Conservation (phyloP, 2,113 vertebrate genomes). For the Leptosomus discolor region DNA sequence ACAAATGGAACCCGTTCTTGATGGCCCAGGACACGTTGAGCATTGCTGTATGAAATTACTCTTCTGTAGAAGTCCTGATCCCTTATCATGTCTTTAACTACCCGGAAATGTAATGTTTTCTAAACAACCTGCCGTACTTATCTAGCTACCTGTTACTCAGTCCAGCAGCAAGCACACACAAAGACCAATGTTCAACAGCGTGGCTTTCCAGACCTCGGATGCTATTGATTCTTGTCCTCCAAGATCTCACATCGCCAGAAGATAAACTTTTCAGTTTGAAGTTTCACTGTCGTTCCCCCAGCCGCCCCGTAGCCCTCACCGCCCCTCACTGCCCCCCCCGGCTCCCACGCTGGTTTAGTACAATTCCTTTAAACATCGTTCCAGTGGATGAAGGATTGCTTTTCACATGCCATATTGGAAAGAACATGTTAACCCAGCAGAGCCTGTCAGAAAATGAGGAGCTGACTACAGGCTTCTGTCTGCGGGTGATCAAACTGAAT, state of each 20-base stretch:
- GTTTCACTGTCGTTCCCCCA: background rate
- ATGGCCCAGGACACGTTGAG: background rate
- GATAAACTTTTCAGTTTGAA: background rate
- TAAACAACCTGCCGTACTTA: background rate
- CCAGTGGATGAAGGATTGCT: background rate
- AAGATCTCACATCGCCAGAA: background rate
- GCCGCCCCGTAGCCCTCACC: too few relatives aligned
- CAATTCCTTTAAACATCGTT: background rate
- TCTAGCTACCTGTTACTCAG: background rate
- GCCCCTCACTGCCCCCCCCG: too few relatives aligned
- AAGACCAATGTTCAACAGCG: fast-evolving
- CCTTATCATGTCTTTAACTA: background rate
- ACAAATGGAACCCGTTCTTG: background rate
- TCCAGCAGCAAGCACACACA: background rate
- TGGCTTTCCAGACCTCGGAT: background rate
- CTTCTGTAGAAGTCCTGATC: background rate
- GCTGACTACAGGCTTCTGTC: background rate
- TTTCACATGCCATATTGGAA: background rate
- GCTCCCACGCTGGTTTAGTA: background rate
- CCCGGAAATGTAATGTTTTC: background rate
- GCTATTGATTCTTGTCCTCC: background rate
- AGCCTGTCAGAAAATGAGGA: background rate
- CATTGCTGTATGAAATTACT: background rate
- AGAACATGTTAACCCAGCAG: background rate
- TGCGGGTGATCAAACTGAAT: background rate